phyloP scores from a whole-genome alignment of 2,888 invertebrate genomes.

The Parascotia fuliginaria region DNA sequence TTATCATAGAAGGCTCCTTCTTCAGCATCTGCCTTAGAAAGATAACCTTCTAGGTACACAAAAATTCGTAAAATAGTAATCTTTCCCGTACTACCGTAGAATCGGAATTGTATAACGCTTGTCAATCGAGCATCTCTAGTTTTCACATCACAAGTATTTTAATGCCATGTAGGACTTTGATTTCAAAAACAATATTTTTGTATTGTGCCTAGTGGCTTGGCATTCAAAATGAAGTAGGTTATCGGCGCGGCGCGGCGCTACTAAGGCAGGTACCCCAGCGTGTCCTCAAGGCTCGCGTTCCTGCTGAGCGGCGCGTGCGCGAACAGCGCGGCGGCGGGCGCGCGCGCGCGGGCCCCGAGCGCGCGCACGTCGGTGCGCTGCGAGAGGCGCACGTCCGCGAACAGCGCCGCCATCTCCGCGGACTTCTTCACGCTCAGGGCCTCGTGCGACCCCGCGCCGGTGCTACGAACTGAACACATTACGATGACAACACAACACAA shows the following conservation, averaged over 20 bases:
- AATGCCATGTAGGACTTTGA: too few relatives aligned
- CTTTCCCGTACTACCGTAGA: too few relatives aligned
- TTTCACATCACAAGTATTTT: too few relatives aligned
- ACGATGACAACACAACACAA: background rate
- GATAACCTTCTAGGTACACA: too few relatives aligned
- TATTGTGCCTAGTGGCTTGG: too few relatives aligned
- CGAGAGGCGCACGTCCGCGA: slow-evolving; percentile 90
- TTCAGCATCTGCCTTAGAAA: too few relatives aligned
- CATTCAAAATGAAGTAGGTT: too few relatives aligned
- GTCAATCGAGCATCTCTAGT: too few relatives aligned
- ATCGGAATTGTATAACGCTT: too few relatives aligned
- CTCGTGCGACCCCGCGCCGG: slow-evolving; percentile 86
- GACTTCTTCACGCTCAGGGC: slow-evolving; percentile 94
- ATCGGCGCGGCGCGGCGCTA: background rate
- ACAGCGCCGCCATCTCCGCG: slow-evolving; percentile 94
- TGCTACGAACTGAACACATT: slow-evolving; percentile 68
- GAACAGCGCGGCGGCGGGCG: slow-evolving; percentile 42
- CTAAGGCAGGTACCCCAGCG: slow-evolving; percentile 87
- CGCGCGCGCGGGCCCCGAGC: slow-evolving; percentile 40
- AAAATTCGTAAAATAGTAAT: too few relatives aligned
- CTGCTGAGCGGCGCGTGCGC: slow-evolving; percentile 56
- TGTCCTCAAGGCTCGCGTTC: slow-evolving; percentile 87
- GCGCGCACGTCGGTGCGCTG: slow-evolving; percentile 89
- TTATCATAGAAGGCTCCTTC: too few relatives aligned
- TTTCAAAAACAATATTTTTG: too few relatives aligned